These are phyloP conservation scores for Shargacucullia verbasci DNA, from an alignment of 2,888 invertebrate genomes.

Conservation along the genomic window DNA sequence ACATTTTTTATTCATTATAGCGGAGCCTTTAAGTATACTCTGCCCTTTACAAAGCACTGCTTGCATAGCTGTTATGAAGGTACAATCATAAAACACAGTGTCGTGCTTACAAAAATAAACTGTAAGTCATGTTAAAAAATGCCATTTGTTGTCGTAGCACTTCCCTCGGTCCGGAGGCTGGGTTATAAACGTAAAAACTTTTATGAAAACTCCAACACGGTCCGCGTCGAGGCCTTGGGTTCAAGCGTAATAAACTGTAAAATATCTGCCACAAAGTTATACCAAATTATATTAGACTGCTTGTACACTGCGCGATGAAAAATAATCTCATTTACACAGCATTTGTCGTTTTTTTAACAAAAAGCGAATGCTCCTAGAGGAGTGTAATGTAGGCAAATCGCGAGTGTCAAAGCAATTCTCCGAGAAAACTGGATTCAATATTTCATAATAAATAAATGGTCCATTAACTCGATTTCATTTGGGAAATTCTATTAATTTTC, in stretches of 20 bases:
- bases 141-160: slow-evolving; percentile 70
- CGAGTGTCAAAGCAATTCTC: slow-evolving; percentile 49
- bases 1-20: slow-evolving; percentile 58
- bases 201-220: slow-evolving; percentile 76
- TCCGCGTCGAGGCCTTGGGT: slow-evolving; percentile 62
- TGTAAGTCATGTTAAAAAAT: slow-evolving; percentile 70
- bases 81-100: slow-evolving; percentile 63
- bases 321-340: slow-evolving; percentile 55
- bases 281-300: slow-evolving; percentile 69
- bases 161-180: slow-evolving; percentile 61
- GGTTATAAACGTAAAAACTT: slow-evolving; percentile 81
- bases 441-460: slow-evolving; percentile 69
- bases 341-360: slow-evolving; percentile 30
- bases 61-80: slow-evolving; percentile 59
- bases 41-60: slow-evolving; percentile 54
- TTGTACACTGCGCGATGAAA: slow-evolving; percentile 58
- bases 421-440: slow-evolving; percentile 57
- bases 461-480: slow-evolving; percentile 66
- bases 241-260: slow-evolving; percentile 79
- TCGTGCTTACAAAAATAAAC: slow-evolving; percentile 68
- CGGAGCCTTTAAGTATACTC: slow-evolving; percentile 49
- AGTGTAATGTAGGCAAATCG: slow-evolving; percentile 47
- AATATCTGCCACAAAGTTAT: slow-evolving; percentile 70
- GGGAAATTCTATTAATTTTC: slow-evolving; percentile 68
- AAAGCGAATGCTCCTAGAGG: slow-evolving; percentile 28